phyloP scores from a whole-genome alignment of 30 jellyfish, hydroid and myxozoan species.

The Chrysaora quinquecirrha region DNA sequence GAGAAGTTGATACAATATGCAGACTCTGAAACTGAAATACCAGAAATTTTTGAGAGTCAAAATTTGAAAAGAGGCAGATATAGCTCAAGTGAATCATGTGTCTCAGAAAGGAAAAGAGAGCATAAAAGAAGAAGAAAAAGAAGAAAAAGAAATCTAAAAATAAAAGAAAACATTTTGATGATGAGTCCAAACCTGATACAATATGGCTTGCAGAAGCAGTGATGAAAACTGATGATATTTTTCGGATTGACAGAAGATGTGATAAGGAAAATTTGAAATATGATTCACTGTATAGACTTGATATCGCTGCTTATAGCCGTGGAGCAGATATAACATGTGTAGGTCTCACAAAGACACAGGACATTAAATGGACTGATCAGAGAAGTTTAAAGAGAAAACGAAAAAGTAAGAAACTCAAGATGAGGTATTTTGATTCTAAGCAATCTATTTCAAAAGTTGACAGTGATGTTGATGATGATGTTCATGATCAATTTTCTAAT shows the following conservation, averaged over 20 bases:
- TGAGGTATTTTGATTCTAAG: constrained; percentile 8
- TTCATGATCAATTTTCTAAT: neutral
- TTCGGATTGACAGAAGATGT: constrained; percentile 53
- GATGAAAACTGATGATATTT: constrained; percentile 47
- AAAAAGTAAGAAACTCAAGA: neutral
- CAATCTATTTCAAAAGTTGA: too few relatives aligned
- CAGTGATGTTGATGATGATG: constrained; percentile 10
- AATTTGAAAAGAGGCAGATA: neutral
- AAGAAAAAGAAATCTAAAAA: constrained; percentile 29
- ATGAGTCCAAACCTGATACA: constrained; percentile 68
- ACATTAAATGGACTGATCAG: constrained; percentile 23
- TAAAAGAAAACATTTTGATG: neutral
- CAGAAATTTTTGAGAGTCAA: too few relatives aligned
- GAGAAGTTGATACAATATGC: neutral
- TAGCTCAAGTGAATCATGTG: neutral
- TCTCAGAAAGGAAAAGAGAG: neutral
- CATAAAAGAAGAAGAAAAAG: constrained; percentile 6
- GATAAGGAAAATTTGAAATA: constrained; percentile 70
- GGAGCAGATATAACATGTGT: constrained; percentile 46
- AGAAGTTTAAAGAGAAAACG: constrained; percentile 34
- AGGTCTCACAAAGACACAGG: constrained; percentile 60
- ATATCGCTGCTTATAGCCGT: constrained; percentile 62
- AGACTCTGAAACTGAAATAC: too few relatives aligned
- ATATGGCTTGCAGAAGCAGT: constrained; percentile 84
- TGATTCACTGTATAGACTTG: constrained; percentile 76